Conservation (phyloP, 1,140 invertebrate species). For the Psilanteris sp. region DNA sequence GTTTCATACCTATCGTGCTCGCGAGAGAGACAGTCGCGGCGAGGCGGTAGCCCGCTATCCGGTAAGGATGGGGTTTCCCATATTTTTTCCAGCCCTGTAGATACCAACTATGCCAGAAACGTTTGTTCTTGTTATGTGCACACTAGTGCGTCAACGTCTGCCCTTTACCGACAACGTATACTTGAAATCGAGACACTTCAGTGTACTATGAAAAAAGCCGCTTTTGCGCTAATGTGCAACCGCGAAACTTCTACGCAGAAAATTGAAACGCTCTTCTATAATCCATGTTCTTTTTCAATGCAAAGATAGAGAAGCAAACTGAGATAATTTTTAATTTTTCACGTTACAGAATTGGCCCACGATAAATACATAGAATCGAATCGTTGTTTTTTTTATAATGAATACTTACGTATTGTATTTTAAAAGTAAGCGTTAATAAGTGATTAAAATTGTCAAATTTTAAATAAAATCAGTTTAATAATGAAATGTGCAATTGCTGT, state of each 20-base stretch:
- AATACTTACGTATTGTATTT: too few relatives aligned
- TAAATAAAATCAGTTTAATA: too few relatives aligned
- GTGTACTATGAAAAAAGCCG: constrained; percentile 33
- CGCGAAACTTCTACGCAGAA: constrained; percentile 41
- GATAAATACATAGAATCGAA: too few relatives aligned
- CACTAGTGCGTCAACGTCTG: constrained; percentile 58
- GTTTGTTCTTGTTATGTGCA: constrained; percentile 72
- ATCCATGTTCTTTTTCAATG: constrained; percentile 16
- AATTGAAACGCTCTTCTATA: constrained; percentile 30
- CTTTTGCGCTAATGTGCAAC: constrained; percentile 49
- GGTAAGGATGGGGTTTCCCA: constrained; percentile 73
- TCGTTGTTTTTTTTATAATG: too few relatives aligned
- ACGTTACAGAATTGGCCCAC: too few relatives aligned
- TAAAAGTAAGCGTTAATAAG: too few relatives aligned
- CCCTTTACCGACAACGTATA: constrained; percentile 59
- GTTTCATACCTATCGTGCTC: constrained; percentile 53
- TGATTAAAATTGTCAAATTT: too few relatives aligned
- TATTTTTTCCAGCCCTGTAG: constrained; percentile 77
- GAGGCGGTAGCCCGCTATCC: constrained; percentile 41
- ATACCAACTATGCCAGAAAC: constrained; percentile 76
- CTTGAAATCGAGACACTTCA: constrained; percentile 58
- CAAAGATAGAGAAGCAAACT: too few relatives aligned
- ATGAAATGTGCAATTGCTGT: too few relatives aligned
- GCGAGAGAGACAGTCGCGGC: constrained; percentile 41
- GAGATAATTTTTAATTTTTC: too few relatives aligned